Conservation (phyloP, 2,888 invertebrate genomes). For the Eledona agricola region DNA sequence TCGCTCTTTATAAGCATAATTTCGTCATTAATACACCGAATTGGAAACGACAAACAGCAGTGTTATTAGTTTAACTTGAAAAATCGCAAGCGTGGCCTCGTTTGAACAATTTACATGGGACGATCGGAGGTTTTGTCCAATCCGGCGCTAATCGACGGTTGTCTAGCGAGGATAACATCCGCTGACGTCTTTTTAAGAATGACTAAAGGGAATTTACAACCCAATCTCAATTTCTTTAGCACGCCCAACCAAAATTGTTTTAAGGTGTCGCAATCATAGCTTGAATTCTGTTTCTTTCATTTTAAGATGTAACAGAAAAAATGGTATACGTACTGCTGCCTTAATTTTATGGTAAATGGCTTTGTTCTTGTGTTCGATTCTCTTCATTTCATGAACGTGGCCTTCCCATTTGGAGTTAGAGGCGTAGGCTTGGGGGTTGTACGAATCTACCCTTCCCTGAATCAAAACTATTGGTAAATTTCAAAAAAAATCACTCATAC, state of each 20-base stretch:
- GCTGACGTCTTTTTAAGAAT: conserved; percentile 48
- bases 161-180: conserved; percentile 48
- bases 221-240: conserved; percentile 46
- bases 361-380: conserved; percentile 50
- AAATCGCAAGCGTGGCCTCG: not conserved
- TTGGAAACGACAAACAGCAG: no score
- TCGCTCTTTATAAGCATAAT: no score
- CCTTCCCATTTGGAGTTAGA: conserved; percentile 49
- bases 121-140: conserved; percentile 40
- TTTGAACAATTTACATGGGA: conserved; percentile 38
- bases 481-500: conserved; percentile 31
- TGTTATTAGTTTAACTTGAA: not conserved
- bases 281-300: conserved; percentile 40
- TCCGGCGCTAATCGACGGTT: conserved; percentile 53
- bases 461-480: conserved; percentile 5
- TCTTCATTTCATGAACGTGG: conserved; percentile 46
- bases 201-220: conserved; percentile 51
- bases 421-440: conserved; percentile 52
- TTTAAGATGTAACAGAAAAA: conserved; percentile 3
- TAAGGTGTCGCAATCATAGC: conserved; percentile 44
- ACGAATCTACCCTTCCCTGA: conserved; percentile 52
- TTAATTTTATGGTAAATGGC: conserved; percentile 43
- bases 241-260: conserved; percentile 48
- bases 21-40: no score
- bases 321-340: conserved; percentile 41